Percentiles rank a stretch among this genome's conserved stretches.
These are phyloP conservation scores for Ceuthmochares aereus DNA, from an alignment of 2,113 vertebrate genomes.

Conservation along the genomic window DNA sequence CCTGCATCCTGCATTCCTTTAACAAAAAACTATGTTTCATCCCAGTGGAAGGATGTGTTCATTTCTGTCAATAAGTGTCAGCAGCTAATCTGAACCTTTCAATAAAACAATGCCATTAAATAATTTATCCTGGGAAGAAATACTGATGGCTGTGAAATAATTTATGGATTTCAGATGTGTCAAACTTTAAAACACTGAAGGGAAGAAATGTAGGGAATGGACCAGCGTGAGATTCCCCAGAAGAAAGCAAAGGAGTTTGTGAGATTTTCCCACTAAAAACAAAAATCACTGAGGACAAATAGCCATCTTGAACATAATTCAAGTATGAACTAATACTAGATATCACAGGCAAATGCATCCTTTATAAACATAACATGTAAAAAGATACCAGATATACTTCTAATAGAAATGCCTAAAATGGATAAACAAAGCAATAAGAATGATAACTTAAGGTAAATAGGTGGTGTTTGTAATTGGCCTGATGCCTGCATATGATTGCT, in stretches of 20 bases:
- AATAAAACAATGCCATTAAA: slow-evolving; percentile 78
- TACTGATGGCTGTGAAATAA: slow-evolving; percentile 73
- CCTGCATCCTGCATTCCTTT: slow-evolving; percentile 37
- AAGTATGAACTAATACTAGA: not conserved
- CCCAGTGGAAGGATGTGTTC: slow-evolving; percentile 63
- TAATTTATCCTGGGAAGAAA: slow-evolving; percentile 75
- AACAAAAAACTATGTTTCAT: slow-evolving; percentile 75
- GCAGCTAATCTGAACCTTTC: slow-evolving; percentile 75
- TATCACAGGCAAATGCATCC: not conserved
- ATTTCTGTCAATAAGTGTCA: slow-evolving; percentile 76
- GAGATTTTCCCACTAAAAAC: not conserved
- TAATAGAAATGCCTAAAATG: not conserved
- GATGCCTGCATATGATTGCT: not conserved
- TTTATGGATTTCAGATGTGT: slow-evolving; percentile 76
- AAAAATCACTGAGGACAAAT: not conserved
- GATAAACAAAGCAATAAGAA: not conserved
- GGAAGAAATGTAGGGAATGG: slow-evolving; percentile 36
- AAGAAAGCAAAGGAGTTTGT: not conserved
- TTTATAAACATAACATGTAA: not conserved
- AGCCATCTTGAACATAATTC: not conserved
- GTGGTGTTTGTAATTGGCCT: not conserved
- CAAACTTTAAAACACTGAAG: slow-evolving; percentile 66
- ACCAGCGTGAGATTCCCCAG: not conserved
- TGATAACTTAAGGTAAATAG: not conserved
- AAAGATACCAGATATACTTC: not conserved